Evolutionary conservation across 2,797 vertebrate genomes (phyloP).

Genomic region (Acropternis orthonyx): DNA sequence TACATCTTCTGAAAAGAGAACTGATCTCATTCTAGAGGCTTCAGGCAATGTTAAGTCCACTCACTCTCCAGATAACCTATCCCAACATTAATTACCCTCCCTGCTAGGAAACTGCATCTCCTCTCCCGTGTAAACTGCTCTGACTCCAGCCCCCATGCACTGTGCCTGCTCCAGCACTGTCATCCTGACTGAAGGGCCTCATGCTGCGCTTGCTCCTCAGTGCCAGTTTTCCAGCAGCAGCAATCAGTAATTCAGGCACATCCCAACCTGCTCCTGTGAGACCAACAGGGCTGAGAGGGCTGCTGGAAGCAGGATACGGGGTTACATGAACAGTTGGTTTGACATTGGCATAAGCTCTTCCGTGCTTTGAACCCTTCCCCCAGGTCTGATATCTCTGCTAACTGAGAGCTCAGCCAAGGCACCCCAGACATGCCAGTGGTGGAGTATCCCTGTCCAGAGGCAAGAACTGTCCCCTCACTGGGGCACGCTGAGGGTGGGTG

Average conservation of each 20-base stretch:
- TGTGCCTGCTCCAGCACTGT: background rate
- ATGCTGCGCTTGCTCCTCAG: fast-evolving
- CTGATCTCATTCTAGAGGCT: background rate
- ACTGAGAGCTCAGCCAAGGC: background rate
- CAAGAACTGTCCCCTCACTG: fast-evolving
- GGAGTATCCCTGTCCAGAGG: background rate
- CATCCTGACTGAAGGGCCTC: background rate
- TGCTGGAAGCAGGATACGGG: background rate
- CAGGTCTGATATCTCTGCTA: background rate
- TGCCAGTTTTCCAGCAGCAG: background rate
- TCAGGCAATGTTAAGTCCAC: background rate
- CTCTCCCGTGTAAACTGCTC: background rate
- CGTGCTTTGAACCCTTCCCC: background rate
- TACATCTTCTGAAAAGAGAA: background rate
- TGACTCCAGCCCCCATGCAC: background rate
- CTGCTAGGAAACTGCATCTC: background rate
- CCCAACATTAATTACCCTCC: background rate
- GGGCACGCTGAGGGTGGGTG: fast-evolving
- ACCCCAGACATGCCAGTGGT: fast-evolving
- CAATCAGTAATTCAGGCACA: background rate
- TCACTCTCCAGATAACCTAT: background rate
- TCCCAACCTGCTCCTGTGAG: fast-evolving
- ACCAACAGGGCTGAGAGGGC: background rate
- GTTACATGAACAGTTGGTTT: fast-evolving
- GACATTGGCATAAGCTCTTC: background rate